Percentiles rank a stretch among this genome's conserved stretches.
These are phyloP conservation scores for Eleginops maclovinus DNA, from an alignment of 2,113 vertebrate genomes.

Conservation along the genomic window DNA sequence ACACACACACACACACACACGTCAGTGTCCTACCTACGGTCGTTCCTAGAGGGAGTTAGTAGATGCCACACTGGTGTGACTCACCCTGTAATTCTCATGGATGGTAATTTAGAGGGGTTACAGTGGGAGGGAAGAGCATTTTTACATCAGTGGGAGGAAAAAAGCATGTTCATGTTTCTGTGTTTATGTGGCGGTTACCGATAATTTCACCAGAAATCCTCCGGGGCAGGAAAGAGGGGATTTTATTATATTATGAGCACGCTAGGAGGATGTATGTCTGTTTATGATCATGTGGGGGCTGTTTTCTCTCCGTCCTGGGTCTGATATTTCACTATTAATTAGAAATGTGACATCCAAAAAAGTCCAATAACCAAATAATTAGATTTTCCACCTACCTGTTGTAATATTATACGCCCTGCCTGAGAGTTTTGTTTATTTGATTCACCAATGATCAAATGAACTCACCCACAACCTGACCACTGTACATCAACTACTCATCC, in stretches of 20 bases:
- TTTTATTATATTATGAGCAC: slow-evolving; percentile 18
- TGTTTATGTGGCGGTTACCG: slow-evolving; percentile 23
- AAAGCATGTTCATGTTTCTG: background rate
- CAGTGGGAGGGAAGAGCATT: slow-evolving; percentile 33
- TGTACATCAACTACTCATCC: background rate
- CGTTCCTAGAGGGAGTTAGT: slow-evolving; percentile 53
- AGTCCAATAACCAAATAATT: background rate
- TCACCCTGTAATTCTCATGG: slow-evolving; percentile 64
- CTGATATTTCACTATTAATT: slow-evolving; percentile 29
- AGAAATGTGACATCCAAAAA: background rate
- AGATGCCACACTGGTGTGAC: slow-evolving; percentile 62
- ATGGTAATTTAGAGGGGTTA: slow-evolving; percentile 57
- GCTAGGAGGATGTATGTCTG: background rate
- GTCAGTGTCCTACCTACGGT: slow-evolving; percentile 29
- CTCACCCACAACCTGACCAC: background rate
- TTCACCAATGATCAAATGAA: slow-evolving; percentile 8
- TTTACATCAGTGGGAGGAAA: no score
- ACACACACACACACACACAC: slow-evolving; percentile 17
- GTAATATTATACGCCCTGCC: background rate
- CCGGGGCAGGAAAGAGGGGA: background rate
- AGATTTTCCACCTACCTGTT: slow-evolving; percentile 14
- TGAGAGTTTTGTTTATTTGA: slow-evolving; percentile 32
- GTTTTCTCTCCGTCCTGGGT: slow-evolving; percentile 1
- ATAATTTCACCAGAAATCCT: slow-evolving; percentile 21
- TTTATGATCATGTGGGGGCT: slow-evolving; percentile 14